Evolutionary conservation across 1,140 invertebrate species (phyloP).

Genomic region (Mercenaria mercenaria): DNA sequence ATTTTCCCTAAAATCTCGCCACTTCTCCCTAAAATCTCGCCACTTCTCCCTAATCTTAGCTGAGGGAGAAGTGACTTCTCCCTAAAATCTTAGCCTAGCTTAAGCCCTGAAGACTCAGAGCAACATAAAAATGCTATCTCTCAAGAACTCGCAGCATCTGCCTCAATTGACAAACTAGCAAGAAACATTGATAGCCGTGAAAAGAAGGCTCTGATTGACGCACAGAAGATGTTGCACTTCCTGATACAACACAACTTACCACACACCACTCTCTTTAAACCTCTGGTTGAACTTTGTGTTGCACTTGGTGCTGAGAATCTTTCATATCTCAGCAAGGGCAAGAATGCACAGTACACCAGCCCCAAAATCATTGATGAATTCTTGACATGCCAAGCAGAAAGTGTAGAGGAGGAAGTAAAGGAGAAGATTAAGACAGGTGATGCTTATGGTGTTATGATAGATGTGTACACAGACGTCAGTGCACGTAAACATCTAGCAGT

Average conservation of each 20-base stretch:
- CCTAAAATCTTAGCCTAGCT: no score
- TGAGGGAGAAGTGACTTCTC: no score
- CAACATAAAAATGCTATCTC: not conserved
- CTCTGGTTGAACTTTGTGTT: no score
- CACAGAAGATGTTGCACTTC: slow-evolving; percentile 6
- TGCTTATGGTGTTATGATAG: not conserved
- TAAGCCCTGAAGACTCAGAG: not conserved
- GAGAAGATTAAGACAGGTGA: not conserved
- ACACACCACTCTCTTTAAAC: no score
- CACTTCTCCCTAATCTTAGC: no score
- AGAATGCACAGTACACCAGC: not conserved
- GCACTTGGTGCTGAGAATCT: not conserved
- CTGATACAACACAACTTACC: not conserved
- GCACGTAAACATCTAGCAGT: not conserved
- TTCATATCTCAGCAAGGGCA: no score
- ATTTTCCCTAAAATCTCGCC: no score
- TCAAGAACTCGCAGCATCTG: not conserved
- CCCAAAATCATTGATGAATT: not conserved
- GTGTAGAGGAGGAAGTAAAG: not conserved
- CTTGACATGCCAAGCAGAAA: not conserved
- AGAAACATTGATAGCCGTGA: not conserved
- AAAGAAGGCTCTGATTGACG: not conserved
- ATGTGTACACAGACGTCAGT: not conserved
- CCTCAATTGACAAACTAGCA: no score
- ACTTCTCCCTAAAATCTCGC: no score